phyloP scores from a whole-genome alignment of 2,888 invertebrate species.

The Watsonalla binaria region DNA sequence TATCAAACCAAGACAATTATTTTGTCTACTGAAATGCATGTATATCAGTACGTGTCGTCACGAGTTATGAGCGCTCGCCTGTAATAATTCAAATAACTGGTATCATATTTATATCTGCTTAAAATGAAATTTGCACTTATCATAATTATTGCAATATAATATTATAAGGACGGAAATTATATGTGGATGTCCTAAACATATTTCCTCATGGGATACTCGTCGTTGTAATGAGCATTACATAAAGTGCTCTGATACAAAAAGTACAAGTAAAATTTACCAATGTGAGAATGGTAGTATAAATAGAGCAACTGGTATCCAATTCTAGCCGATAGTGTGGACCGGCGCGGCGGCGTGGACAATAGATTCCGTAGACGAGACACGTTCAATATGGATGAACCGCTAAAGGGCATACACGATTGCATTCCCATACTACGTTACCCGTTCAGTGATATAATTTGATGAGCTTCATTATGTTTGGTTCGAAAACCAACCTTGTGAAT shows the following conservation, averaged over 20 bases:
- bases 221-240: slow-evolving; percentile 19
- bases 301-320: slow-evolving; percentile 54
- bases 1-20: background rate
- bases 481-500: background rate
- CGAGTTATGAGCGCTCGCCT: no score
- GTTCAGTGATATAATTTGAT: slow-evolving; percentile 24
- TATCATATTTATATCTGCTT: no score
- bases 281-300: slow-evolving; percentile 64
- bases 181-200: background rate
- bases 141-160: no score
- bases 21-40: slow-evolving; percentile 22
- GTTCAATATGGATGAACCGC: slow-evolving; percentile 73
- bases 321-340: slow-evolving; percentile 23
- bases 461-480: background rate
- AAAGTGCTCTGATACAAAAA: slow-evolving; percentile 29
- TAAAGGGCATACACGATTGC: slow-evolving; percentile 57
- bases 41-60: background rate
- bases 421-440: slow-evolving; percentile 34
- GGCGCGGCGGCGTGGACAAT: slow-evolving; percentile 61
- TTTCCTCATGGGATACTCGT: background rate
- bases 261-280: slow-evolving; percentile 42
- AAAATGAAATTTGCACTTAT: no score
- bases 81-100: no score
- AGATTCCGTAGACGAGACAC: slow-evolving; percentile 69
- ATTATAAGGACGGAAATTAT: no score